Evolutionary conservation across 2,113 vertebrate genomes (phyloP).

Genomic region (Poeciliopsis occidentalis): DNA sequence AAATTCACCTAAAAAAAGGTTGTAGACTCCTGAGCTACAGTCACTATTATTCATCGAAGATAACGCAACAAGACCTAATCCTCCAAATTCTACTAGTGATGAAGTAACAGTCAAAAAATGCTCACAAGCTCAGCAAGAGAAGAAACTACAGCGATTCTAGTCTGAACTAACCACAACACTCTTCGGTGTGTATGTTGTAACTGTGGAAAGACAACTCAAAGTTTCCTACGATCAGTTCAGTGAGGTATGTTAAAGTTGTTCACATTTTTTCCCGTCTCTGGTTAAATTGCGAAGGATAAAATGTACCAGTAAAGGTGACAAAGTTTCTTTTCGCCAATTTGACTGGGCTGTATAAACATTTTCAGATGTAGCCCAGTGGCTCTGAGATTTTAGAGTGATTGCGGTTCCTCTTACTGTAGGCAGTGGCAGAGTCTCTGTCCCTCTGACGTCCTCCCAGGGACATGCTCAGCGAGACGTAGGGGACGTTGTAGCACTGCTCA

Average conservation of each 20-base stretch:
- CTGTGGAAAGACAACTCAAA: neutral
- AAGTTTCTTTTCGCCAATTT: neutral
- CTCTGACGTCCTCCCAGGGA: constrained; percentile 80
- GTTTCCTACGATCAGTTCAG: neutral
- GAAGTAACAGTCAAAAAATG: too few relatives aligned
- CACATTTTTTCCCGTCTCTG: neutral
- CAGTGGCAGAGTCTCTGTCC: constrained; percentile 83
- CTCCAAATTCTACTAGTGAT: too few relatives aligned
- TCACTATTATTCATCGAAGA: too few relatives aligned
- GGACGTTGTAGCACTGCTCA: constrained; percentile 80
- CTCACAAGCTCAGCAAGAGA: too few relatives aligned
- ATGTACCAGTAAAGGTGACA: neutral
- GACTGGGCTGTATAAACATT: neutral
- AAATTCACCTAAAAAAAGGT: too few relatives aligned
- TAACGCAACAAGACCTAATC: too few relatives aligned
- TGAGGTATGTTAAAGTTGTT: neutral
- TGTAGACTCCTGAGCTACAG: too few relatives aligned
- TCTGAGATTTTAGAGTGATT: neutral
- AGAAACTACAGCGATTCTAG: neutral
- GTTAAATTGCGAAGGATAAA: neutral
- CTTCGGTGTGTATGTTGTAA: neutral
- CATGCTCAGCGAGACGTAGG: constrained; percentile 83
- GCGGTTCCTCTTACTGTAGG: constrained; percentile 76
- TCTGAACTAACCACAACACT: neutral
- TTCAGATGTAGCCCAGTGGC: neutral